phyloP scores from a whole-genome alignment of 1,140 invertebrate species.

The Drosophila truncata region DNA sequence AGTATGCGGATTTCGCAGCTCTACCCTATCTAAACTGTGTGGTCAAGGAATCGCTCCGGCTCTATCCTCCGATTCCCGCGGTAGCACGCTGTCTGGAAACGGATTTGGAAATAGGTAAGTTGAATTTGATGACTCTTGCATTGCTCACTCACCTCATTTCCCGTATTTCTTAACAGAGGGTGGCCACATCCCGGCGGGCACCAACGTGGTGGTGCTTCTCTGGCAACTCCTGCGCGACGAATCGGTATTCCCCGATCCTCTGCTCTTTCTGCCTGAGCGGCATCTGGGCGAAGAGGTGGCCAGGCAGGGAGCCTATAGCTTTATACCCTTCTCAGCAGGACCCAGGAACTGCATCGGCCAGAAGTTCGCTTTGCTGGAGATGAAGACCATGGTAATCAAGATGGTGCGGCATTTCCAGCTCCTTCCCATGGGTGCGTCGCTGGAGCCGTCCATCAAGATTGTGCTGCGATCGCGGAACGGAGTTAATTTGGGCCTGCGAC shows the following conservation, averaged over 20 bases:
- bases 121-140: background rate
- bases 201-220: conserved; percentile 84
- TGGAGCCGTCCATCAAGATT: conserved; percentile 70
- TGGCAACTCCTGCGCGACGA: conserved; percentile 86
- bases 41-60: conserved; percentile 88
- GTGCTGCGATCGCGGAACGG: conserved; percentile 68
- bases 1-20: conserved; percentile 86
- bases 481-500: conserved; percentile 60
- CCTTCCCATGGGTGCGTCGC: conserved; percentile 55
- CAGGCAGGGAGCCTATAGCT: conserved; percentile 55
- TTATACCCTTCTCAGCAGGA: conserved; percentile 89
- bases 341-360: conserved; percentile 90
- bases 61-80: conserved; percentile 89
- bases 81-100: conserved; percentile 86
- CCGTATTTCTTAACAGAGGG: conserved; percentile 44
- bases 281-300: conserved; percentile 88
- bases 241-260: conserved; percentile 56
- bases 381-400: conserved; percentile 87
- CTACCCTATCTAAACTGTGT: conserved; percentile 87
- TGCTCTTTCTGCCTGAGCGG: conserved; percentile 88
- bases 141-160: conserved; percentile 32
- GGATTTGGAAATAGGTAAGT: conserved; percentile 84
- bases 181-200: conserved; percentile 84
- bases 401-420: conserved; percentile 82
- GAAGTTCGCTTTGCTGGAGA: conserved; percentile 92